phyloP scores from a whole-genome alignment of 2,888 invertebrate species.

The Holacanthella duospinosa region DNA sequence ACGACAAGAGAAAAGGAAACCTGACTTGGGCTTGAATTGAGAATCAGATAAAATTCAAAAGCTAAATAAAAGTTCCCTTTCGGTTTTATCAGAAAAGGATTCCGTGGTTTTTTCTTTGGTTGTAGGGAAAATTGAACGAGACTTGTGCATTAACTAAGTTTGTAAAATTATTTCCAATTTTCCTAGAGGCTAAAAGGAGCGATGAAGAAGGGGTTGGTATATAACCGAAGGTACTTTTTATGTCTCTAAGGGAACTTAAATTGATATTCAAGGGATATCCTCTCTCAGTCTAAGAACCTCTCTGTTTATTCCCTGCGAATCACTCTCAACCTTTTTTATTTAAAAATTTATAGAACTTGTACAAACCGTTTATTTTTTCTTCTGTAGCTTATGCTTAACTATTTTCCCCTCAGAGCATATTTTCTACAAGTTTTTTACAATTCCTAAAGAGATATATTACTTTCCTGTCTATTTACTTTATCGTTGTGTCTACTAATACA shows the following conservation, averaged over 20 bases:
- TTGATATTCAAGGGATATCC: neutral
- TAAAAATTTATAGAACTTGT: neutral
- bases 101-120: neutral
- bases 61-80: too few relatives aligned
- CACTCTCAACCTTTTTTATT: neutral
- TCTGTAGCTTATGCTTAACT: neutral
- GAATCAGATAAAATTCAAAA: slow-evolving; percentile 15
- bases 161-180: neutral
- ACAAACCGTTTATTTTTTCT: neutral
- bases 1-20: neutral
- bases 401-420: neutral
- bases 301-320: neutral
- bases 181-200: neutral
- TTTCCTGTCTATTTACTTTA: too few relatives aligned
- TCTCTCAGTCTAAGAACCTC: neutral
- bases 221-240: too few relatives aligned
- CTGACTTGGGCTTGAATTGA: neutral
- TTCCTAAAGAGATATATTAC: too few relatives aligned
- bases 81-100: neutral
- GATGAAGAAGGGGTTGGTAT: too few relatives aligned
- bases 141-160: slow-evolving; percentile 16
- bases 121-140: slow-evolving; percentile 12
- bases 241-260: neutral
- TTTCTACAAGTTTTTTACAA: slow-evolving; percentile 14
- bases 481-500: too few relatives aligned